phyloP scores from a whole-genome alignment of 2,888 invertebrate genomes.

The Aporophyla nigra region DNA sequence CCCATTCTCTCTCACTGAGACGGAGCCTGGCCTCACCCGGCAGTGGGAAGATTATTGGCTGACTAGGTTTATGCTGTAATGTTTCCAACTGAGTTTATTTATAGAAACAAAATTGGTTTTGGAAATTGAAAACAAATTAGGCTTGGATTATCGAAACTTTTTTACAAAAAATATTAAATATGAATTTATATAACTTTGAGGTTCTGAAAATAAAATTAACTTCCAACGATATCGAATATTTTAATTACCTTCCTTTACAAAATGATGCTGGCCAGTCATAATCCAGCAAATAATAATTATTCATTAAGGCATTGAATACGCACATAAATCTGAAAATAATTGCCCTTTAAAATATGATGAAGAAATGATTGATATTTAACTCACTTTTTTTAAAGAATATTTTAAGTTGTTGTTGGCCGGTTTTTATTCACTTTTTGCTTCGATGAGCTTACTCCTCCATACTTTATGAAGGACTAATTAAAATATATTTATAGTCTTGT shows the following conservation, averaged over 20 bases:
- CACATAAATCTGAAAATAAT: neutral
- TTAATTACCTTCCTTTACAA: slow-evolving; percentile 9
- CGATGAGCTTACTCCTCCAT: too few relatives aligned
- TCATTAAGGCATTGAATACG: neutral
- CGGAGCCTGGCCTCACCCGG: too few relatives aligned
- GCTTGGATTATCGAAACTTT: slow-evolving; percentile 9
- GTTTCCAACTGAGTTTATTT: neutral
- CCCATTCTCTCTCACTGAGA: too few relatives aligned
- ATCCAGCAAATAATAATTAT: slow-evolving; percentile 5
- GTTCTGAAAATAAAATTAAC: slow-evolving; percentile 15
- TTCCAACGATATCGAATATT: slow-evolving; percentile 22
- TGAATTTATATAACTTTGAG: slow-evolving; percentile 22
- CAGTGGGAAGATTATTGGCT: too few relatives aligned
- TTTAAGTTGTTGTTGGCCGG: neutral
- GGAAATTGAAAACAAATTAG: slow-evolving; percentile 8
- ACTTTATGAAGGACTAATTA: neutral
- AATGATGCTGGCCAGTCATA: neutral
- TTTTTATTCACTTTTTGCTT: neutral
- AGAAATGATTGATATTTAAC: neutral
- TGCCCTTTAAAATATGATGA: neutral
- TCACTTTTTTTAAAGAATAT: neutral
- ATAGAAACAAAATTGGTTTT: slow-evolving; percentile 10
- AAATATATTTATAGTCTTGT: neutral
- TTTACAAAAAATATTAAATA: slow-evolving; percentile 10
- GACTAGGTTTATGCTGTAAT: neutral